Evolutionary conservation across 1,140 invertebrate species (phyloP).

Genomic region (Agraylea sexmaculata): DNA sequence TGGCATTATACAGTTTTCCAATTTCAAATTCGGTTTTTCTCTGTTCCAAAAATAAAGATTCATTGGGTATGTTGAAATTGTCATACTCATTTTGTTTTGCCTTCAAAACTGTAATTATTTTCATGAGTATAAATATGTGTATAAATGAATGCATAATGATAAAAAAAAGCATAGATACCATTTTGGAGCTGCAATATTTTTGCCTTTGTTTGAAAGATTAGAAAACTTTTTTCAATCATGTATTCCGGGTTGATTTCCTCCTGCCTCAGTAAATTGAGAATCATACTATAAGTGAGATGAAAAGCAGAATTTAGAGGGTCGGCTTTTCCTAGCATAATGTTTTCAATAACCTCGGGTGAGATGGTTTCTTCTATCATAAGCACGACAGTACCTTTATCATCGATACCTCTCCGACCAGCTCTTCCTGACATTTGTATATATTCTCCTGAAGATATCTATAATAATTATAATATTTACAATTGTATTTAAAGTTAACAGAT

Average conservation of each 20-base stretch:
- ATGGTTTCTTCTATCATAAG: conserved; percentile 98
- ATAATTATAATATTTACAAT: neutral
- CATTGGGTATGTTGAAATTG: conserved; percentile 50
- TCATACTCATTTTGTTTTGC: conserved; percentile 54
- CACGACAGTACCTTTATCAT: conserved; percentile 97
- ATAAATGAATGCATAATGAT: neutral
- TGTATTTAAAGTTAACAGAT: conserved; percentile 2
- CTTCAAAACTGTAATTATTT: conserved; percentile 52
- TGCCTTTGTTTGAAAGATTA: conserved; percentile 97
- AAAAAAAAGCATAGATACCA: conserved; percentile 46
- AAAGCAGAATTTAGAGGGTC: conserved; percentile 98
- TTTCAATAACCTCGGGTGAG: conserved; percentile 67
- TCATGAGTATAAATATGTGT: neutral
- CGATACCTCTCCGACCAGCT: conserved; percentile 89
- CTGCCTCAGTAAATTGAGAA: conserved; percentile 82
- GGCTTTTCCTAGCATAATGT: conserved; percentile 82
- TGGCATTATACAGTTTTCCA: conserved; percentile 5
- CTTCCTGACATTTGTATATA: conserved; percentile 99
- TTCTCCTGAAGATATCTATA: conserved; percentile 87
- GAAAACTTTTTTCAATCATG: conserved; percentile 97
- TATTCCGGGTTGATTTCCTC: conserved; percentile 99
- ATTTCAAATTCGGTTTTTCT: conserved; percentile 52
- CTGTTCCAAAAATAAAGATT: conserved; percentile 69
- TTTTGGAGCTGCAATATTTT: conserved; percentile 79
- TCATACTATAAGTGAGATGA: conserved; percentile 98